Percentiles rank a stretch among this genome's conserved stretches.
These are phyloP conservation scores for Saguinus midas DNA, from an alignment of 2,113 vertebrate species.

Conservation along the genomic window DNA sequence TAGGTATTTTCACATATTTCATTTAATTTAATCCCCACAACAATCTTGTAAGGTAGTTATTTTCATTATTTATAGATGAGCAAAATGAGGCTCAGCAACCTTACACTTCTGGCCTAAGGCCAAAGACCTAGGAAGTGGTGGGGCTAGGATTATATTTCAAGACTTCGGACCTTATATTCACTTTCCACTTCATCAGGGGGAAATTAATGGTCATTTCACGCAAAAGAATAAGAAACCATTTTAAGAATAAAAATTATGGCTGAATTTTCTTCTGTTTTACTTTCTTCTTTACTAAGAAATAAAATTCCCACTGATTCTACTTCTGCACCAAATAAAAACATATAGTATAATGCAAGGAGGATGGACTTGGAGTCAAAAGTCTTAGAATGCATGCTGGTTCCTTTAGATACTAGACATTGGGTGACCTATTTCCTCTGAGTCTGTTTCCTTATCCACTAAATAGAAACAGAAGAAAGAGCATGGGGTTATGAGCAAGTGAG, in stretches of 20 bases:
- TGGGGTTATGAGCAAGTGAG: background rate
- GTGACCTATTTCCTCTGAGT: background rate
- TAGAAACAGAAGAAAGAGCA: background rate
- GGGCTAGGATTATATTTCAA: background rate
- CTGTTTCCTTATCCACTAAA: background rate
- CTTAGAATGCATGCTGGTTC: background rate
- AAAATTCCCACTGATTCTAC: background rate
- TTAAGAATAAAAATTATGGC: background rate
- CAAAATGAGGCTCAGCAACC: background rate
- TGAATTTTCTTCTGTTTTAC: background rate
- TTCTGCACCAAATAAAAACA: background rate
- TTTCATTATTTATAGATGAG: background rate
- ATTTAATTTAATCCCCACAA: constrained; percentile 21
- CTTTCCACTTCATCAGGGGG: background rate
- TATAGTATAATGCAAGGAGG: background rate
- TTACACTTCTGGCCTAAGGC: background rate
- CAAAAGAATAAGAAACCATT: background rate
- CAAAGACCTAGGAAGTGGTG: background rate
- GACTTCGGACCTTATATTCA: background rate
- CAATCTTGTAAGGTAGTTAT: background rate
- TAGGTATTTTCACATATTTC: background rate
- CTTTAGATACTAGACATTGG: background rate
- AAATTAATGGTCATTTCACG: background rate
- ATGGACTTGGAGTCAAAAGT: background rate
- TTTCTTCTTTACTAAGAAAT: background rate